Conservation (phyloP, 2,113 vertebrate species). For the Cricetomys ansorgei region DNA sequence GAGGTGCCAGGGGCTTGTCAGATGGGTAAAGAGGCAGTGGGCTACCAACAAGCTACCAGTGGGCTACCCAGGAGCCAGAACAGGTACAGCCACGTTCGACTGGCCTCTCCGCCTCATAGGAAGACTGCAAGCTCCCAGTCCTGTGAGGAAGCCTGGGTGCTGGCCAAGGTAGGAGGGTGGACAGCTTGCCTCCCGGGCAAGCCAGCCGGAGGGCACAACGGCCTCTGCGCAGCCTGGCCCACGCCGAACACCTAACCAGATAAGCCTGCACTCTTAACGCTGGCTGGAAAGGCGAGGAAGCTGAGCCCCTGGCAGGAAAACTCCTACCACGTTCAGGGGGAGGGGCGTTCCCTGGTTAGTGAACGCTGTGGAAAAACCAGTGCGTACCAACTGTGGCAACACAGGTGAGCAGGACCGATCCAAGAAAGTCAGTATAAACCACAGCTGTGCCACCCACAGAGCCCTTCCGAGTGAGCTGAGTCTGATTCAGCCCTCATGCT, state of each 20-base stretch:
- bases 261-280: background rate
- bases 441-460: background rate
- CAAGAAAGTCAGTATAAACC: constrained; percentile 9
- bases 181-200: fast-evolving
- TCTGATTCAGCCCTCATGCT: background rate
- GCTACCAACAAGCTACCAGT: background rate
- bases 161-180: background rate
- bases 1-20: background rate
- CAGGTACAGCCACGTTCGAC: background rate
- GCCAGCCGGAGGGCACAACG: fast-evolving
- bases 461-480: fast-evolving
- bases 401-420: background rate
- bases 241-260: background rate
- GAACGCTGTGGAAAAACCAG: background rate
- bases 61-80: background rate
- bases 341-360: too few relatives aligned
- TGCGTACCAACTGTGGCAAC: background rate
- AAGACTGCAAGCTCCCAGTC: background rate
- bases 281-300: background rate
- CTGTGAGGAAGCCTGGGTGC: background rate
- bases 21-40: background rate
- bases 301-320: background rate
- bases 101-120: background rate
- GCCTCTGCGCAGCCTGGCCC: too few relatives aligned
- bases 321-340: background rate